phyloP scores from a whole-genome alignment of 2,113 vertebrate genomes.

The Cryptotis parvus region DNA sequence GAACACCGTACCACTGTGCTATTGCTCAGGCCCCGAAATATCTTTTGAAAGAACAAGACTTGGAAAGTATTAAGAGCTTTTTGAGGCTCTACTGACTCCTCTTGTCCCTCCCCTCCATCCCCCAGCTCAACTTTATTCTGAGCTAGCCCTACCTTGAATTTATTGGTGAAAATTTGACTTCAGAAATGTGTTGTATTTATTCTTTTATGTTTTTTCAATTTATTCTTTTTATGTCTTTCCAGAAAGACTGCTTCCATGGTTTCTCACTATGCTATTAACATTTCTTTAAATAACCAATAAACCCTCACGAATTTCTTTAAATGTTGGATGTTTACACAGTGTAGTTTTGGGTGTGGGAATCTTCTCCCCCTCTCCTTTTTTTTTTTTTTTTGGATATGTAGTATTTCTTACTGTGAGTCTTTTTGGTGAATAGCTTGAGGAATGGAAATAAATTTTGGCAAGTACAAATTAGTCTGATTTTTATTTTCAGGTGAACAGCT shows the following conservation, averaged over 20 bases:
- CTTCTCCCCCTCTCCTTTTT: not conserved
- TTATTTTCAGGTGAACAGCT: slow-evolving; percentile 20
- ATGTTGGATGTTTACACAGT: not conserved
- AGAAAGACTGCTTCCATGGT: not conserved
- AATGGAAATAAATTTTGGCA: slow-evolving; percentile 10
- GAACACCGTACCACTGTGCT: too few species aligned
- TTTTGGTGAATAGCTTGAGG: not conserved
- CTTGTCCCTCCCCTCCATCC: not conserved
- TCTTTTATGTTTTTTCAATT: too few species aligned
- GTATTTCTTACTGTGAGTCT: not conserved
- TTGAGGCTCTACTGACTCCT: not conserved
- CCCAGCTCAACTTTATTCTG: slow-evolving; percentile 12
- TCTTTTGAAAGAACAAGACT: not conserved
- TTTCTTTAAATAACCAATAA: slow-evolving; percentile 28
- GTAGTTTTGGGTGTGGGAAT: not conserved
- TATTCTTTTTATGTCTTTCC: not conserved
- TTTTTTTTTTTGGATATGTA: not conserved
- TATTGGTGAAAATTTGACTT: slow-evolving; percentile 48
- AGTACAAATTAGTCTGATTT: slow-evolving; percentile 20
- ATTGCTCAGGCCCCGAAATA: too few species aligned
- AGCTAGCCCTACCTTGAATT: not conserved
- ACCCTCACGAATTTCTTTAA: not conserved
- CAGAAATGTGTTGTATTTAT: slow-evolving; percentile 22
- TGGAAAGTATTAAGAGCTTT: not conserved
- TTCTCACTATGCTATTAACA: not conserved